Conservation (phyloP, 2,888 invertebrate species). For the Tiliacea citrago region DNA sequence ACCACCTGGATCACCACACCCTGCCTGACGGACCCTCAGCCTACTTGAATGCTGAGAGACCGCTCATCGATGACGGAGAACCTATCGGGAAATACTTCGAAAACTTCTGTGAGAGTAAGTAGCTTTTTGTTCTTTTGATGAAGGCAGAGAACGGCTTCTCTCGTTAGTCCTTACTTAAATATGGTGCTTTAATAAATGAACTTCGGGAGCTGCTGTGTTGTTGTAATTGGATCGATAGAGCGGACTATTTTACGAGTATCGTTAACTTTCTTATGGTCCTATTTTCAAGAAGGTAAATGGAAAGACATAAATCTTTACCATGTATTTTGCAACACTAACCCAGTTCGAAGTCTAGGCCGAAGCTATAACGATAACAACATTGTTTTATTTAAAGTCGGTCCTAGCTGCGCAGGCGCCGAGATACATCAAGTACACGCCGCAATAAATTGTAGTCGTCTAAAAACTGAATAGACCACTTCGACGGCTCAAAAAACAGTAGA, state of each 20-base stretch:
- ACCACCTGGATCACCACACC: conserved; percentile 97
- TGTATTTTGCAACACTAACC: conserved; percentile 61
- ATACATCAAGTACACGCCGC: conserved; percentile 31
- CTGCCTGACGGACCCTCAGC: conserved; percentile 98
- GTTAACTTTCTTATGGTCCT: conserved; percentile 30
- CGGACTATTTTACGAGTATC: conserved; percentile 24
- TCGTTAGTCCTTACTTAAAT: not conserved
- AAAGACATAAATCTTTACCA: conserved; percentile 51
- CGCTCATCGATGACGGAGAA: conserved; percentile 97
- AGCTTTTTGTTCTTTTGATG: conserved; percentile 34
- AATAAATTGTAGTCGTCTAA: conserved; percentile 56
- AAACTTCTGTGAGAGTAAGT: conserved; percentile 97
- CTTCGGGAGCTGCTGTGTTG: conserved; percentile 3
- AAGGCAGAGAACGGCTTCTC: not conserved
- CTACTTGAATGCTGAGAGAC: conserved; percentile 96
- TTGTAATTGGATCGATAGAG: conserved; percentile 24
- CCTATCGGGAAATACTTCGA: conserved; percentile 97
- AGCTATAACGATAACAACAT: conserved; percentile 61
- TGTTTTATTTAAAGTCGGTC: conserved; percentile 59
- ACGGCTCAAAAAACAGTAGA: conserved; percentile 51
- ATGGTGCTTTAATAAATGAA: not conserved
- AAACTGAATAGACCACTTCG: conserved; percentile 60
- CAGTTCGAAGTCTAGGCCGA: conserved; percentile 50
- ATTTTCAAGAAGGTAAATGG: conserved; percentile 54
- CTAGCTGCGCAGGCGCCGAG: conserved; percentile 48